These are phyloP conservation scores for Chaetodon trifascialis DNA, from an alignment of 2,113 vertebrate species.

Conservation along the genomic window DNA sequence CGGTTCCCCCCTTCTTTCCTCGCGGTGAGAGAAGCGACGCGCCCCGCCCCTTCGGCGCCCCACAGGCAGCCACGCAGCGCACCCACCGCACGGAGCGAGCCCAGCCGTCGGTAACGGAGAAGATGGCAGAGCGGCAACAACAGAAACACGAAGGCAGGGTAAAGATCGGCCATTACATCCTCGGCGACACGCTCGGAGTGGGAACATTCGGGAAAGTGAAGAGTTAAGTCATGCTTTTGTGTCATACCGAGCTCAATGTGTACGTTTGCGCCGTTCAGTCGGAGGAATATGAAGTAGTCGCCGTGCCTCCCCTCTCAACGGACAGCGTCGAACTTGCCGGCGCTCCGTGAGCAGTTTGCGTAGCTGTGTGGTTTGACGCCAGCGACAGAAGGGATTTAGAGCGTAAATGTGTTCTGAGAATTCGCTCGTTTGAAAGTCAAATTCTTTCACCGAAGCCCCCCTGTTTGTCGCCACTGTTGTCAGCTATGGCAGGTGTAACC, in stretches of 20 bases:
- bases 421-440: conserved; percentile 72
- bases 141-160: conserved; percentile 96
- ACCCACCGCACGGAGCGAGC: conserved; percentile 79
- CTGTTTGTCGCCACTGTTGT: conserved; percentile 8
- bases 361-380: neutral
- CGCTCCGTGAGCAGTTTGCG: conserved; percentile 66
- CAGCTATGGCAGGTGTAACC: conserved; percentile 54
- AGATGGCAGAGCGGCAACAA: conserved; percentile 95
- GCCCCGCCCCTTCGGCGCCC: conserved; percentile 67
- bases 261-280: conserved; percentile 9
- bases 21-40: neutral
- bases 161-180: conserved; percentile 96
- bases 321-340: conserved; percentile 71
- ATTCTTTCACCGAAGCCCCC: conserved; percentile 52
- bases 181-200: conserved; percentile 97
- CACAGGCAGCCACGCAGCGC: conserved; percentile 43
- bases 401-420: conserved; percentile 58
- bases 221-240: conserved; percentile 90
- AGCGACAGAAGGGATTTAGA: neutral
- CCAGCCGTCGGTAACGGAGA: conserved; percentile 78
- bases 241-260: conserved; percentile 8
- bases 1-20: neutral
- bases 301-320: conserved; percentile 20
- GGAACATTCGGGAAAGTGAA: conserved; percentile 99
- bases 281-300: conserved; percentile 45